These are phyloP conservation scores for Habroteleia sp. DNA, from an alignment of 2,888 invertebrate species.

Conservation along the genomic window DNA sequence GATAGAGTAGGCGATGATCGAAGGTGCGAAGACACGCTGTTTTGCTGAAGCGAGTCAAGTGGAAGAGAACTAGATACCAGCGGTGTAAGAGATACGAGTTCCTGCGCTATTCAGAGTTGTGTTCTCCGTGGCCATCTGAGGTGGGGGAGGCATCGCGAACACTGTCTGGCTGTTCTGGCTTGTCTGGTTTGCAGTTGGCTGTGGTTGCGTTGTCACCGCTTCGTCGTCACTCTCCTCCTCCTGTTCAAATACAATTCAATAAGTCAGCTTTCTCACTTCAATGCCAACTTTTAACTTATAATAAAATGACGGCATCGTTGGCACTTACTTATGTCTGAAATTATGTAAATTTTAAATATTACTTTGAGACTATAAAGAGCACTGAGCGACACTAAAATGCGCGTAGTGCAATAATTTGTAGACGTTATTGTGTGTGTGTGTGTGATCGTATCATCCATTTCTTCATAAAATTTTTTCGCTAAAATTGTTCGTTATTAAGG, in stretches of 20 bases:
- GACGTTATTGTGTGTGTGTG: no score
- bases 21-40: neutral
- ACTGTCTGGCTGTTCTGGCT: slow-evolving; percentile 83
- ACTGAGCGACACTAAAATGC: no score
- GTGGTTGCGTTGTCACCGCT: slow-evolving; percentile 84
- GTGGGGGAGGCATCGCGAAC: slow-evolving; percentile 85
- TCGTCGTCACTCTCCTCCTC: slow-evolving; percentile 85
- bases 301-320: no score
- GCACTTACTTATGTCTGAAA: no score
- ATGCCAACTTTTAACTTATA: no score
- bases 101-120: slow-evolving; percentile 84
- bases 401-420: no score
- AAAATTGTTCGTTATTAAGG: no score
- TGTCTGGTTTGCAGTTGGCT: slow-evolving; percentile 82
- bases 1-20: slow-evolving; percentile 11
- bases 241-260: slow-evolving; percentile 78
- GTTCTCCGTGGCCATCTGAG: slow-evolving; percentile 83
- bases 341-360: no score
- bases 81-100: slow-evolving; percentile 76
- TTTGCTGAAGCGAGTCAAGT: slow-evolving; percentile 29
- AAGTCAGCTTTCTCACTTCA: no score
- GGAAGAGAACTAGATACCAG: slow-evolving; percentile 74
- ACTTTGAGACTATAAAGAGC: no score
- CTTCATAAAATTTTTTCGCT: no score
- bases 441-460: no score